Percentiles rank a stretch among this genome's conserved stretches.
Conservation (phyloP, 1,140 invertebrate species). For the Leptoteleia sp. region DNA sequence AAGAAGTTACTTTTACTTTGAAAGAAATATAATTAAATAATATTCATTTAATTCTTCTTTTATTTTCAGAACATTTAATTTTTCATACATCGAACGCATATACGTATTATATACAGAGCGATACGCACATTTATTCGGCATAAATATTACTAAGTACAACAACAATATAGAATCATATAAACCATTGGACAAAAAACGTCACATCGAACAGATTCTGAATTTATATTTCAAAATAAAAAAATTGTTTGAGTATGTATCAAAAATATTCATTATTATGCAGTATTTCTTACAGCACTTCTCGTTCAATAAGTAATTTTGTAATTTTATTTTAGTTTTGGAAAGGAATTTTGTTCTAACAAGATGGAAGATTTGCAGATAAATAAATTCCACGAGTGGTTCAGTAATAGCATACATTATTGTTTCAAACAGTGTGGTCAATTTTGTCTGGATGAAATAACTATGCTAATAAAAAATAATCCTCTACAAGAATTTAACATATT, state of each 20-base stretch:
- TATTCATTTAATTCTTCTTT: too few species aligned
- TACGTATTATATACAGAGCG: constrained; percentile 16
- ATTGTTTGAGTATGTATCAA: constrained; percentile 23
- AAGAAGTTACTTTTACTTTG: too few species aligned
- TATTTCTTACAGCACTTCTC: too few species aligned
- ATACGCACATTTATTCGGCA: neutral
- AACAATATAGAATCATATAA: neutral
- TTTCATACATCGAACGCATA: constrained; percentile 2
- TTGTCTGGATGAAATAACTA: constrained; percentile 17
- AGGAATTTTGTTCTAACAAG: too few species aligned
- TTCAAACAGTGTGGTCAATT: constrained; percentile 10
- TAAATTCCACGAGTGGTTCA: constrained; percentile 19
- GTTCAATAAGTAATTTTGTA: too few species aligned
- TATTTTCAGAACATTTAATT: constrained; percentile 22
- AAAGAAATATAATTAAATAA: too few species aligned
- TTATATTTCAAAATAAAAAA: constrained; percentile 15
- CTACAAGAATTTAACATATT: constrained; percentile 20
- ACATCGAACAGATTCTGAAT: constrained; percentile 2
- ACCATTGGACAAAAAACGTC: neutral
- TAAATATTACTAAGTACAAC: neutral
- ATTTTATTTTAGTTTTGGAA: too few species aligned
- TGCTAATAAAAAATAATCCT: neutral
- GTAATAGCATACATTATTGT: constrained; percentile 1
- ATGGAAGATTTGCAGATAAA: constrained; percentile 6
- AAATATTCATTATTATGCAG: neutral